Conservation (phyloP, 2,113 vertebrate species). For the Camelus dromedarius region DNA sequence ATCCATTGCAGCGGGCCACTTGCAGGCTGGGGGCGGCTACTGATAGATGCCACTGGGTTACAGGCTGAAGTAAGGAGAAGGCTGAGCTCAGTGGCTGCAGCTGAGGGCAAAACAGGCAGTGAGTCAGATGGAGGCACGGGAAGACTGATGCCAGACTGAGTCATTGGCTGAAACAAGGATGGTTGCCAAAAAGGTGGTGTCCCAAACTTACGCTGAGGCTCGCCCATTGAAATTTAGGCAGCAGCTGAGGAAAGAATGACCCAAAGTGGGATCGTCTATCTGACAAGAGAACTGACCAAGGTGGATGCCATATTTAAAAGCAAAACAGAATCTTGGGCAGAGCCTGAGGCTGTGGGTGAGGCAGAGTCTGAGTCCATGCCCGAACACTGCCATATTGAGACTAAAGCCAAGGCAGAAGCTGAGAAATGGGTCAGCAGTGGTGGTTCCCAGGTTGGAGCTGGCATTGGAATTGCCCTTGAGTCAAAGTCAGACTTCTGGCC, state of each 20-base stretch:
- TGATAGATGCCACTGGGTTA: not conserved
- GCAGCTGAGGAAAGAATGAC: not conserved
- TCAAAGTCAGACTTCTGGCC: not conserved
- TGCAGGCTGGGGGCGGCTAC: not conserved
- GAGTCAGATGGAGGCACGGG: not conserved
- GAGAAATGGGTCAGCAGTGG: not conserved
- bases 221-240: not conserved
- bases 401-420: not conserved
- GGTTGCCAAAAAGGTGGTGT: not conserved
- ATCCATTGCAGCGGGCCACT: not conserved
- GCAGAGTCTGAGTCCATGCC: not conserved
- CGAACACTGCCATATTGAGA: not conserved
- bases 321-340: too few species aligned
- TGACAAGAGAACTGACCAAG: not conserved
- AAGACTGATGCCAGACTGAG: not conserved
- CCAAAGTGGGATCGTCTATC: not conserved
- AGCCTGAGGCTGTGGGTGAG: not conserved
- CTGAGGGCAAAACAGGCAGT: not conserved
- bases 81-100: not conserved
- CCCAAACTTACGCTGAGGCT: not conserved
- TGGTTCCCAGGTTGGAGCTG: not conserved
- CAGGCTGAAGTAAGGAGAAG: not conserved
- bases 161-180: not conserved
- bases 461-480: not conserved
- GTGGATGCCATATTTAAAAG: not conserved